A percentile compares a stretch with the other conserved stretches of the same genome.
Conservation (phyloP, 2,113 vertebrate species). For the Phalacrocorax pelagicus region DNA sequence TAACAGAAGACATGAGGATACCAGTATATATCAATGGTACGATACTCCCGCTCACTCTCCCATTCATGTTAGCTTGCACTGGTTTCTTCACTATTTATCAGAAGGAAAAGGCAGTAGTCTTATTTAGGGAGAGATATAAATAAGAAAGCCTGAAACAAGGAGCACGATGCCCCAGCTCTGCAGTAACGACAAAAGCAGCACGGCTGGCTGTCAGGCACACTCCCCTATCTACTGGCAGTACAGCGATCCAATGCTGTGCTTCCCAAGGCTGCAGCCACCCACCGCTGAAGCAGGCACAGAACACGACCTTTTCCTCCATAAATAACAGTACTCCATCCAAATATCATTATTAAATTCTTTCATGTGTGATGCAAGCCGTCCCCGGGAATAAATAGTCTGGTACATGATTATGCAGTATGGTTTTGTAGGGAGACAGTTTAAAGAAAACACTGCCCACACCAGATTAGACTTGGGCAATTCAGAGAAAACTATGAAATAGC, state of each 20-base stretch:
- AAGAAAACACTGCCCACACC: slow-evolving; percentile 8
- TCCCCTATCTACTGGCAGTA: slow-evolving; percentile 13
- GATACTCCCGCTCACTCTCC: background rate
- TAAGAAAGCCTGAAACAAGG: background rate
- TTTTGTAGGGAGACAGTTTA: slow-evolving; percentile 17
- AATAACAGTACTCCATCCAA: slow-evolving; percentile 39
- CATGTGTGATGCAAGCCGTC: slow-evolving; percentile 15
- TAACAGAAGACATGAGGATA: background rate
- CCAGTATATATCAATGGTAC: background rate
- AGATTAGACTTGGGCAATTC: background rate
- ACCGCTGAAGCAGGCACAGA: background rate
- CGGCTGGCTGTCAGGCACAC: background rate
- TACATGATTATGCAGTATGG: background rate
- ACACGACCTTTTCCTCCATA: background rate
- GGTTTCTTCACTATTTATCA: slow-evolving; percentile 17
- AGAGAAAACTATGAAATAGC: background rate
- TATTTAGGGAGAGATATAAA: slow-evolving; percentile 56
- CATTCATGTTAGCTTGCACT: background rate
- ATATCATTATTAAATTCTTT: slow-evolving; percentile 42
- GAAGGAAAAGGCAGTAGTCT: slow-evolving; percentile 21
- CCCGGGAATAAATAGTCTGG: slow-evolving; percentile 23
- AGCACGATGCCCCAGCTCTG: background rate
- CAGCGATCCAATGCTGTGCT: background rate
- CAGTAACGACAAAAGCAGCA: slow-evolving; percentile 4
- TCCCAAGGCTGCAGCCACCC: slow-evolving; percentile 10